Evolutionary conservation across 2,113 vertebrate genomes (phyloP), one percentile per base, ranked within the genome.

Genomic region (Cyprinodon variegatus): DNA sequence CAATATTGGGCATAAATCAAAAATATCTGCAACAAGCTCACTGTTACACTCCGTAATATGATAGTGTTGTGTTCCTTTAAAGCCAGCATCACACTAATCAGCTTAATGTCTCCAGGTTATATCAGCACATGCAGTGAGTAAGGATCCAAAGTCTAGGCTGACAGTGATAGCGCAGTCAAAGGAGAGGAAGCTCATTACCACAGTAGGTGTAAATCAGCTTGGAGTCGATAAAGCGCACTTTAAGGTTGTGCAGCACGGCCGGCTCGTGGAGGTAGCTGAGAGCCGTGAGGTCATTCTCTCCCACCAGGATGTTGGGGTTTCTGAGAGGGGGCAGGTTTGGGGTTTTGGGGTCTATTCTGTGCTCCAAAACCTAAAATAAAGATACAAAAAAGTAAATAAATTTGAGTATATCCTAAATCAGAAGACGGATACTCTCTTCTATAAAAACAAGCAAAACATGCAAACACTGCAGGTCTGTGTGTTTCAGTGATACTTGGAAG

Each of bases 161-260:
- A 84, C 74, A 53, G 73, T 63, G 91, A 90, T 88, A 90, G 65
- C 70, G 78, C 2, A 91, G 78, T 82, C 70, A 86, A 70, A 82
- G 78, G 45, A 70, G 76, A 77, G 53, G 78, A 68, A 57, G 70
- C 59, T 74, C 92, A 93, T 96, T 94, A 98, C 98, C 98, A 78
- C 98, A 99, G 70, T 99, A 99, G 0, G 98, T 99, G 84, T 99
- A 99, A 91, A 99, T 99, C 53, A 96, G 91, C 77, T 96, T 98
- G 3, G 97, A 99, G 88, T 98, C 97, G 3, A 96, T 94, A 71
- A 99, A 99, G 76, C 98, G 96, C 39, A 99, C 96, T 94, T 94
- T 95, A 69, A 99, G 96, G 92, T 99, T 99, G 89, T 99, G 97
- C 0, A 99, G 93, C 62, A 99, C 96, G 0, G 98, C 98, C 0